Percentiles rank a stretch among this genome's conserved stretches.
These are phyloP conservation scores for Stigmatopora nigra DNA, from an alignment of 2,113 vertebrate genomes.

Conservation along the genomic window DNA sequence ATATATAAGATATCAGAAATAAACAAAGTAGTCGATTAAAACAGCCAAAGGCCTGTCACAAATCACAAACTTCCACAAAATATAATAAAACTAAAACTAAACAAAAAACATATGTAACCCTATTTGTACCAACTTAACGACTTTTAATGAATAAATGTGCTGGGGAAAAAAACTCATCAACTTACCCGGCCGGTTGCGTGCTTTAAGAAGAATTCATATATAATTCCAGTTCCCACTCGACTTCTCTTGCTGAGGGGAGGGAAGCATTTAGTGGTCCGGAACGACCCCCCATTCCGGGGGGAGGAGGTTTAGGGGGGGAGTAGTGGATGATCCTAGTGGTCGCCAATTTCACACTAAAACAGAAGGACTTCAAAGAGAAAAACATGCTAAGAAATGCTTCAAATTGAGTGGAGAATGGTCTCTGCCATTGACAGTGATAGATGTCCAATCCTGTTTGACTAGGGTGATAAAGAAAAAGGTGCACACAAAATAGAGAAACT, in stretches of 20 bases:
- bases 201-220: no score
- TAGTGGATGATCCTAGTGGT: no score
- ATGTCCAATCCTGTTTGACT: no score
- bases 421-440: no score
- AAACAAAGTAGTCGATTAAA: background rate
- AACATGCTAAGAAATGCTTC: background rate
- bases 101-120: background rate
- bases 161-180: background rate
- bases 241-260: constrained; percentile 22
- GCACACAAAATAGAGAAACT: background rate
- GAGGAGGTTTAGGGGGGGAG: background rate
- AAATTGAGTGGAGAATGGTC: background rate
- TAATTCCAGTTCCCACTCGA: constrained; percentile 36
- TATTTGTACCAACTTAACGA: background rate
- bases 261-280: background rate
- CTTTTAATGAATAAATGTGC: background rate
- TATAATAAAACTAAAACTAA: background rate
- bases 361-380: background rate
- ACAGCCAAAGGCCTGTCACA: background rate
- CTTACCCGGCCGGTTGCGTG: constrained; percentile 25
- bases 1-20: background rate
- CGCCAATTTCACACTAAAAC: no score
- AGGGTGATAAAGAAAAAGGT: background rate
- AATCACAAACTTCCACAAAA: background rate
- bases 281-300: constrained; percentile 20